Evolutionary conservation across 2,113 vertebrate genomes (phyloP), one percentile per base, ranked within the genome.

Genomic region (Nannospalax galili): DNA sequence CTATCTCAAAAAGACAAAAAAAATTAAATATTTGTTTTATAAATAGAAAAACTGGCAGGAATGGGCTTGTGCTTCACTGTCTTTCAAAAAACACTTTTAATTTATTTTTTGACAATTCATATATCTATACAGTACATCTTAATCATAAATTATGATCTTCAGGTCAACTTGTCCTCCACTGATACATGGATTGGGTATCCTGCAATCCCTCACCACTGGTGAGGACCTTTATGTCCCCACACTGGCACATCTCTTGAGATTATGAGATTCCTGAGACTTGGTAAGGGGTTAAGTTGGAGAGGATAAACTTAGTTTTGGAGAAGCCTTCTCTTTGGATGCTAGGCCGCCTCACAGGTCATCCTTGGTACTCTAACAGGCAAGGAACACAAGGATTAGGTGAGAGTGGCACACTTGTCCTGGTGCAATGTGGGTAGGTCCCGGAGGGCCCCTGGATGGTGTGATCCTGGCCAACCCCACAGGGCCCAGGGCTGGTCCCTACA

Each of bases 361-460:
- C 8, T 16, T 1, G 78, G 70, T 67, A n/a, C 30, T 20, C 60
- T 19, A 17, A 24, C 20, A 69, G 72, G 22, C 12, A 20, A 24
- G 24, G 52, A 48, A 52, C 1, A 3, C 45, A 5, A 17, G 24
- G 58, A 0, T 4, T 40, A 62, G 48, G 37, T 69, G 28, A 42
- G 58, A 26, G 6, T 56, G 22, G 19, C n/a, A 78, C 15, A 32
- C 16, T 1, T 11, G 16, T 17, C 1, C 14, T 56, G 0, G 4
- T 84, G 19, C 60, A 84, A 45, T 30, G 30, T 24, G 37, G 35
- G 1, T 17, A 42, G 35, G 37, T 48, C 28, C 40, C 19, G 9
- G 15, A 12, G 28, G 40, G 11, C 11, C 42, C 17, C 37, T 32
- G 12, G 2, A 5, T 42, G 9, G 24, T 52, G 48, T 52, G 48